A percentile compares a stretch with the other conserved stretches of the same genome.
These are phyloP conservation scores for Theonella swinhoei DNA, from an alignment of 37 sponge, comb jelly and placozoan genomes.

Conservation along the genomic window DNA sequence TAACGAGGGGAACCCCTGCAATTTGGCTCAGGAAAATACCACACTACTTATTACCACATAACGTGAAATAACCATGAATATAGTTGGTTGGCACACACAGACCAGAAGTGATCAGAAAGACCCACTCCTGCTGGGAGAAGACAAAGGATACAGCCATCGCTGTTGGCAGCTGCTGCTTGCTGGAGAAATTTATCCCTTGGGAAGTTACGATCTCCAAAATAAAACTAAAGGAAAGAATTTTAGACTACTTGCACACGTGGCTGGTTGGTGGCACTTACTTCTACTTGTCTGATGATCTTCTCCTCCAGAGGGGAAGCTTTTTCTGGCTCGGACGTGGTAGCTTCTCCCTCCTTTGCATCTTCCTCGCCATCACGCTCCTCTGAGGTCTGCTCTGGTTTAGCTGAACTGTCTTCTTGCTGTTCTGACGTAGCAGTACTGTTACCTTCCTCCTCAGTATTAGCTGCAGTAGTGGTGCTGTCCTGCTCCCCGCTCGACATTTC, in stretches of 20 bases:
- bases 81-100: background rate
- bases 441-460: background rate
- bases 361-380: no score
- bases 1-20: constrained; percentile 73
- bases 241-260: background rate
- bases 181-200: constrained; percentile 86
- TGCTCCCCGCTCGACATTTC: background rate
- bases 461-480: background rate
- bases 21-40: background rate
- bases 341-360: background rate
- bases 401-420: background rate
- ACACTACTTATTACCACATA: background rate
- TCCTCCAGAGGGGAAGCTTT: constrained; percentile 55
- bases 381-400: background rate
- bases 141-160: constrained; percentile 72
- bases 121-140: background rate
- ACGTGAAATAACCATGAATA: background rate
- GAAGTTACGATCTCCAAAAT: constrained; percentile 91
- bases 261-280: constrained; percentile 42
- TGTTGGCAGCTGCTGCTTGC: constrained; percentile 47
- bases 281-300: constrained; percentile 81
- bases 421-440: background rate
- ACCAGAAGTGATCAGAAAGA: background rate
- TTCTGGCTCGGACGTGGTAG: background rate
- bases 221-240: constrained; percentile 51